Conservation (phyloP, 1,140 invertebrate species). For the Antheraea mylitta region DNA sequence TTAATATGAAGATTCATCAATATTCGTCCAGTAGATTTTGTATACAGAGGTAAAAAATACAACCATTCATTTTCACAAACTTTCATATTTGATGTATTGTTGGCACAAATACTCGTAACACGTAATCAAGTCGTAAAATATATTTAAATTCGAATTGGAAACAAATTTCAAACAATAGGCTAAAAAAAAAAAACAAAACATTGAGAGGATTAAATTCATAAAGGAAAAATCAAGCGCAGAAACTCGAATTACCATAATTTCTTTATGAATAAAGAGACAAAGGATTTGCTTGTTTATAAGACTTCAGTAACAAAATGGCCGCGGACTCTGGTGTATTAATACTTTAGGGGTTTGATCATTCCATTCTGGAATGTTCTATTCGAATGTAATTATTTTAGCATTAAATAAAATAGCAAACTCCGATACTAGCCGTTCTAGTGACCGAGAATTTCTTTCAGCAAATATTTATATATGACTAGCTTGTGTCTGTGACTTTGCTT, state of each 20-base stretch:
- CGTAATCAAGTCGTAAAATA: background rate
- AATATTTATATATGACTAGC: too few species aligned
- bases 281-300: background rate
- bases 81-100: too few species aligned
- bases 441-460: too few species aligned
- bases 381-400: background rate
- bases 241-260: constrained; percentile 1
- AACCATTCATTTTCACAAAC: too few species aligned
- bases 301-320: constrained; percentile 2
- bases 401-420: background rate
- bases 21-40: too few species aligned
- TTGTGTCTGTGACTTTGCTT: too few species aligned
- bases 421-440: too few species aligned
- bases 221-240: background rate
- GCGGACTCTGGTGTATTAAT: background rate
- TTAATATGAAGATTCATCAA: too few species aligned
- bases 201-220: background rate
- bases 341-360: background rate
- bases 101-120: too few species aligned
- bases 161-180: background rate
- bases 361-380: background rate
- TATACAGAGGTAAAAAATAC: too few species aligned
- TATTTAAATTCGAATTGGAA: background rate
- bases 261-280: constrained; percentile 1
- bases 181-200: background rate